A percentile compares a stretch with the other conserved stretches of the same genome.
Evolutionary conservation across 2,888 invertebrate genomes (phyloP).

Genomic region (Tetramorium bicarinatum): DNA sequence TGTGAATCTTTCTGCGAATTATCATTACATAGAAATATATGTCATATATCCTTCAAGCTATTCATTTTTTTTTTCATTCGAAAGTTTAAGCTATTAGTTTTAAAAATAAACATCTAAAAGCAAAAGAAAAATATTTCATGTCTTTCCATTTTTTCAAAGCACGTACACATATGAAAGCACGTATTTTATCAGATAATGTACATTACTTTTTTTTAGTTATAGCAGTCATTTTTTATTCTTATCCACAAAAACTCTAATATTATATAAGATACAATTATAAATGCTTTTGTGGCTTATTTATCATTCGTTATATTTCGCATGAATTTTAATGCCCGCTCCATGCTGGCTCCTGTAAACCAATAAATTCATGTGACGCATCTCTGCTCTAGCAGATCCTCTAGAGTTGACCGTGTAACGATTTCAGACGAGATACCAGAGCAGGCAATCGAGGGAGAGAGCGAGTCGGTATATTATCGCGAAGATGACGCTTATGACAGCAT

Average conservation of each 20-base stretch:
- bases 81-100: background rate
- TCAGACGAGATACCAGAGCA: constrained; percentile 78
- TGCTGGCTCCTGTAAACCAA: background rate
- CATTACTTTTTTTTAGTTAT: background rate
- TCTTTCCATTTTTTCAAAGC: background rate
- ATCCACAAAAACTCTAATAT: background rate
- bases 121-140: background rate
- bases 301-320: background rate
- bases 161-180: too few relatives aligned
- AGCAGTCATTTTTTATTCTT: background rate
- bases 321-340: background rate
- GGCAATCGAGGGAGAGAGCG: constrained; percentile 69
- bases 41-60: background rate
- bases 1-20: background rate
- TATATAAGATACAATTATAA: background rate
- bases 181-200: background rate
- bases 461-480: constrained; percentile 80
- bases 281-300: background rate
- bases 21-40: background rate
- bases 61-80: background rate
- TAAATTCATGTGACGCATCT: constrained; percentile 61
- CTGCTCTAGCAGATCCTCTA: constrained; percentile 68
- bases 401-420: constrained; percentile 79
- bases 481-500: constrained; percentile 83
- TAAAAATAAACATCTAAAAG: background rate